Evolutionary conservation across 2,113 vertebrate species (phyloP).

Genomic region (Amphilophus citrinellus): DNA sequence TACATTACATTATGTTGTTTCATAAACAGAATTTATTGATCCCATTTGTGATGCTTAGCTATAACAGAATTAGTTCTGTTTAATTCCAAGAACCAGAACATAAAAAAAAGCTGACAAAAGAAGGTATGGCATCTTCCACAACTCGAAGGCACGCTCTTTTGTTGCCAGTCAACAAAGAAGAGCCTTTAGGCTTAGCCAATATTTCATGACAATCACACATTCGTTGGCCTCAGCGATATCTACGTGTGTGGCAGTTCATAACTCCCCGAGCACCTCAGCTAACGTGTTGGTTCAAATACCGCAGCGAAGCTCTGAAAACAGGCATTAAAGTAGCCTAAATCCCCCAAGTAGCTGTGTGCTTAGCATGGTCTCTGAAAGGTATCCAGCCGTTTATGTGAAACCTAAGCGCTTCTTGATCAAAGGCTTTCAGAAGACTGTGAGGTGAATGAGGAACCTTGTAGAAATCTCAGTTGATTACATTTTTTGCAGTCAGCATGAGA

Average conservation of each 20-base stretch:
- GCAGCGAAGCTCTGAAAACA: constrained; percentile 74
- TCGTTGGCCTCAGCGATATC: constrained; percentile 32
- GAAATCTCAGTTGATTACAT: constrained; percentile 64
- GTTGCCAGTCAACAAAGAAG: constrained; percentile 14
- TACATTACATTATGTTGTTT: background rate
- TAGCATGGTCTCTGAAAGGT: constrained; percentile 76
- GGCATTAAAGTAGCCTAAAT: constrained; percentile 75
- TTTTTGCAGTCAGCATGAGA: constrained; percentile 12
- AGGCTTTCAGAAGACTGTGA: constrained; percentile 69
- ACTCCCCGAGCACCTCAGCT: constrained; percentile 58
- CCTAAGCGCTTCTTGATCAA: constrained; percentile 80
- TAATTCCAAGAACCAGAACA: constrained; percentile 3
- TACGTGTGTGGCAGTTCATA: constrained; percentile 70
- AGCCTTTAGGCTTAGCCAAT: constrained; percentile 10
- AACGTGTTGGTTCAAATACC: constrained; percentile 76
- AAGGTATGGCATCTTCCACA: background rate
- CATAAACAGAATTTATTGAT: background rate
- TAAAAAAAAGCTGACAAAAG: constrained; percentile 32
- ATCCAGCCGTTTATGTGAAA: constrained; percentile 76
- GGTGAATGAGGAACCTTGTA: constrained; percentile 71
- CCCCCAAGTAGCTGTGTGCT: constrained; percentile 72
- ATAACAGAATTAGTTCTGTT: background rate
- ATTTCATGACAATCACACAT: constrained; percentile 29
- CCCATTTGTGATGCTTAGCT: constrained; percentile 2
- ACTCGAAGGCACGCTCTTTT: background rate